Conservation (phyloP, 2,113 vertebrate genomes). For the Zonotrichia leucophrys region DNA sequence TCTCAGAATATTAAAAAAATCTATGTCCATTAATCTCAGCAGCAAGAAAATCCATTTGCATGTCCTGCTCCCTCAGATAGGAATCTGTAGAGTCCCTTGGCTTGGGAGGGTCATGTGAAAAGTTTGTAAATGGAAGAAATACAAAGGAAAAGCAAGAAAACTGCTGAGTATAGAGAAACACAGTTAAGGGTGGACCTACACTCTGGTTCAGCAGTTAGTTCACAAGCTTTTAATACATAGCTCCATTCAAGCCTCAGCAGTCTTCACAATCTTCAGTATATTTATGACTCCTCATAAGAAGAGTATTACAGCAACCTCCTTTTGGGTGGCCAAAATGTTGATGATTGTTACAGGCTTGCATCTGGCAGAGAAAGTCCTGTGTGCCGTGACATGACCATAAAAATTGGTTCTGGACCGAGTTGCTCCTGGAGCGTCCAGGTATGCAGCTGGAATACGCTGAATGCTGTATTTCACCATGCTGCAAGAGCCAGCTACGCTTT, state of each 20-base stretch:
- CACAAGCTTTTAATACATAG: background rate
- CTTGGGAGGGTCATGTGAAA: background rate
- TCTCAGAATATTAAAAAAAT: background rate
- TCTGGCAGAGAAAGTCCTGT: background rate
- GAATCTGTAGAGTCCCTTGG: background rate
- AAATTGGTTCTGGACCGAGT: background rate
- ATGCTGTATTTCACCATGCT: background rate
- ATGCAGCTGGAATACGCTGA: background rate
- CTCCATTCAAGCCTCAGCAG: background rate
- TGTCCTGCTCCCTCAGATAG: background rate
- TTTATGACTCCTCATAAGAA: background rate
- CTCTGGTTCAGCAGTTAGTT: background rate
- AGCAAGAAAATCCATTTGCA: background rate
- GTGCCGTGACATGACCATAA: background rate
- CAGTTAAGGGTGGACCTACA: background rate
- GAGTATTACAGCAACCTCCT: background rate
- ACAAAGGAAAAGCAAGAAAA: background rate
- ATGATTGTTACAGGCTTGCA: background rate
- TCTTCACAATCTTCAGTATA: background rate
- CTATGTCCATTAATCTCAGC: background rate
- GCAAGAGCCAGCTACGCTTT: background rate
- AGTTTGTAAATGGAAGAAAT: background rate
- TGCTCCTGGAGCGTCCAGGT: background rate
- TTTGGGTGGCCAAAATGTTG: background rate
- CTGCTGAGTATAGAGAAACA: background rate